These are phyloP conservation scores for Cephus sareptanus DNA, from an alignment of 2,888 invertebrate genomes.

Conservation along the genomic window DNA sequence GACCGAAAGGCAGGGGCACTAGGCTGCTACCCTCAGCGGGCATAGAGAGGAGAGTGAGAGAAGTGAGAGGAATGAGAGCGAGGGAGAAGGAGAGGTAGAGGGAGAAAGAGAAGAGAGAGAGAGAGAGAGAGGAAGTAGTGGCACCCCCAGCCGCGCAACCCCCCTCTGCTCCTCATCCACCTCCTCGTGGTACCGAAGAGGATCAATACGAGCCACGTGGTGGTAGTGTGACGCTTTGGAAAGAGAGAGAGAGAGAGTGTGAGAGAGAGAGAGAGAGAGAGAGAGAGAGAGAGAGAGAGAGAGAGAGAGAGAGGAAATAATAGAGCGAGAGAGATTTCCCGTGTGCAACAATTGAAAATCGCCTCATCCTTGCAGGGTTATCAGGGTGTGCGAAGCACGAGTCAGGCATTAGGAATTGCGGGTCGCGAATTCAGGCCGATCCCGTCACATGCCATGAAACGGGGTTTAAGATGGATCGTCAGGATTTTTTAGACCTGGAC, in stretches of 20 bases:
- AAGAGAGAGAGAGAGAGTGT: slow-evolving; percentile 1
- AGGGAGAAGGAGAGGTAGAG: neutral
- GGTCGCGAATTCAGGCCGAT: neutral
- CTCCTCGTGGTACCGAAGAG: slow-evolving; percentile 53
- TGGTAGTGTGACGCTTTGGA: slow-evolving; percentile 51
- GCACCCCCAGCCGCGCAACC: neutral
- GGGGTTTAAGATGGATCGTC: neutral
- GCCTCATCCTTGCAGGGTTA: neutral
- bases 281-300: slow-evolving; percentile 4
- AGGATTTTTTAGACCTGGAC: neutral
- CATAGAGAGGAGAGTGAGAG: slow-evolving; percentile 29
- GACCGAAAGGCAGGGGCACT: slow-evolving; percentile 64
- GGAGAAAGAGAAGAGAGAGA: slow-evolving; percentile 4
- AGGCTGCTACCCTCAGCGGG: slow-evolving; percentile 63
- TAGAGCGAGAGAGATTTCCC: neutral
- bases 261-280: too few species aligned
- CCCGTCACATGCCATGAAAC: neutral
- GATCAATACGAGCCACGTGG: slow-evolving; percentile 66
- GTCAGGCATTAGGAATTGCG: neutral
- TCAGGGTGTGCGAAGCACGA: neutral
- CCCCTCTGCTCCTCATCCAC: neutral
- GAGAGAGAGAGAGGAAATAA: slow-evolving; percentile 13
- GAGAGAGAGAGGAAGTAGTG: slow-evolving; percentile 24
- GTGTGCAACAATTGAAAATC: neutral
- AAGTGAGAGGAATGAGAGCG: slow-evolving; percentile 31